Conservation (phyloP, 2,797 vertebrate species). For the Salarias fasciatus region DNA sequence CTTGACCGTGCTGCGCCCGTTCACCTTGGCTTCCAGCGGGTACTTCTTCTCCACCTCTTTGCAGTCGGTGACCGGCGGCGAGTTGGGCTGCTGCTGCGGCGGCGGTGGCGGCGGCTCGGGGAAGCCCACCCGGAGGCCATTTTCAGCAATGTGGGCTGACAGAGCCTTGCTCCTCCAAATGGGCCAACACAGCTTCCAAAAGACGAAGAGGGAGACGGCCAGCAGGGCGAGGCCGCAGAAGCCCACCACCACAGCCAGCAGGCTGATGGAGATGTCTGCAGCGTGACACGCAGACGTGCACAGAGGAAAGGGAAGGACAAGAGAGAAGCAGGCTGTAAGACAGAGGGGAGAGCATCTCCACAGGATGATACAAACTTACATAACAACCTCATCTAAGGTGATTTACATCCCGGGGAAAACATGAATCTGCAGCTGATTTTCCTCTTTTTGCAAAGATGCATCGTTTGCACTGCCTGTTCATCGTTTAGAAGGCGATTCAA, state of each 20-base stretch:
- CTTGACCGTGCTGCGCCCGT: constrained; percentile 85
- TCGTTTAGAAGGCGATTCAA: no score
- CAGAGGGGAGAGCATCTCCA: constrained; percentile 72
- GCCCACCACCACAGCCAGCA: constrained; percentile 96
- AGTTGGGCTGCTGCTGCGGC: constrained; percentile 77
- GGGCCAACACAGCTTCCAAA: constrained; percentile 99
- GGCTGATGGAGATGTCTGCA: constrained; percentile 97
- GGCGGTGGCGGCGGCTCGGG: constrained; percentile 67
- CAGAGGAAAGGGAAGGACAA: constrained; percentile 49
- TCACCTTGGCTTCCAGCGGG: constrained; percentile 80
- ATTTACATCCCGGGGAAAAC: constrained; percentile 22
- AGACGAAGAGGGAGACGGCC: constrained; percentile 97
- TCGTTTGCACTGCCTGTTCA: constrained; percentile 7
- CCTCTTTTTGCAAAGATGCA: background rate
- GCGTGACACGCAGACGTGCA: constrained; percentile 12
- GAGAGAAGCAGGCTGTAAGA: constrained; percentile 81
- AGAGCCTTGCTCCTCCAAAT: constrained; percentile 95
- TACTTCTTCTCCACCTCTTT: constrained; percentile 88
- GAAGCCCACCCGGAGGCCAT: constrained; percentile 82
- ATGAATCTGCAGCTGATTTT: constrained; percentile 4
- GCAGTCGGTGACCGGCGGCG: constrained; percentile 40
- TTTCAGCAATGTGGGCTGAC: constrained; percentile 71
- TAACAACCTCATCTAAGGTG: constrained; percentile 10
- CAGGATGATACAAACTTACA: constrained; percentile 53
- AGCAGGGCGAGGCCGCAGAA: constrained; percentile 98